Evolutionary conservation across 1,140 invertebrate species (phyloP), one percentile per base, ranked within the genome.

Genomic region (Drosophila varians): DNA sequence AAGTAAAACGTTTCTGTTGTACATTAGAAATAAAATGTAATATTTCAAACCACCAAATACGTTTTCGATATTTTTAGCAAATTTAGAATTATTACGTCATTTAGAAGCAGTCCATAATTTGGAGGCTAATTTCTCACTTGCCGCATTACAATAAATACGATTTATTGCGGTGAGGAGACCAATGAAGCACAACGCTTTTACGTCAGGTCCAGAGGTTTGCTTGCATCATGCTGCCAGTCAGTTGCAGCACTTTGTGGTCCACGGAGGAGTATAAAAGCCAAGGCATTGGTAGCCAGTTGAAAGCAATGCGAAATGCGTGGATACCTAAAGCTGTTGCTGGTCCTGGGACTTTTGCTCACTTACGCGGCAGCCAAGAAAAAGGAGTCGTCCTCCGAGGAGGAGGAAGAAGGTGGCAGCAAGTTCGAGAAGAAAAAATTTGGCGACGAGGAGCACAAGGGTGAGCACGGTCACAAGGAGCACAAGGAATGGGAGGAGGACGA

Each of bases 381-480:
- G 52, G 75, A 90, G 42, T 68, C 77, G 1, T 86, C 79, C 16
- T 90, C 86, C 4, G 69, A 77, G 19, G 89, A 89, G 18, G 89
- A 91, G 83, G 90, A 91, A 42, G 92, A 91, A 21, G 91, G 91
- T 0, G 91, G 91, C 3, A 90, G 93, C n/a, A 87, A 91, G 42
- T 91, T 92, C 51, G 86, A 92, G 19, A 92, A 92, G 0, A 92
- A 93, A 26, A 91, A 93, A 42, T 90, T 91, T 25, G 92, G 92
- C 8, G 88, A 92, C 36, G 92, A 93, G 43, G 92, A 91, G 26
- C 92, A 93, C 48, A 92, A 93, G 34, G 93, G 93, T 1, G 93
- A 93, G 36, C 93, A 94, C 68, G 93, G 93, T 0, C 93, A 93
- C 65, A 93, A 94, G 89, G 92, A 93, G 68, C 91, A 92, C 34